Base-by-base conservation (phyloP, 2,888 invertebrate species). In the Muschampia plurimacula region DNA sequence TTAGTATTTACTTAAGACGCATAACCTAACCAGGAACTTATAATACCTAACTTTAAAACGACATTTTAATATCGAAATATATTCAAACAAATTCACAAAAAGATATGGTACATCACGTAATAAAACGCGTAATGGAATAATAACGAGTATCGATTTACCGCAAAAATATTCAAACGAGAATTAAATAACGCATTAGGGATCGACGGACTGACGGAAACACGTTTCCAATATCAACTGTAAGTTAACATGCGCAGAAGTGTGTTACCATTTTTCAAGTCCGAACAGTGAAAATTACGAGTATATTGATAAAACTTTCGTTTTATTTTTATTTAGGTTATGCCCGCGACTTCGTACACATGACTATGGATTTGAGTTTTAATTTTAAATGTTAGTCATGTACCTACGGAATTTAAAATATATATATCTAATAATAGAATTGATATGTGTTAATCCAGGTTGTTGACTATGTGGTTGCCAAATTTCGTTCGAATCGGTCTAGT, bases 151-250 rank as follows among this genome's bases (percentile, higher is more conserved):
- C 49, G 69, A 68, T 68, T 13, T 13, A n/a, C 69, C 62, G 62
- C 67, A 28, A 67, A 67, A 52, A 62, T 67, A 65, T 52, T 62
- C 62, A 55, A 28, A 59, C 72, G 72, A 67, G 62, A 60, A 62
- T 67, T 55, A 72, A 72, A 72, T 72, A 72, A 63, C 72, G 62
- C 72, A 72, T 72, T 72, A 72, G 72, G 71, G 72, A 67, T 62
- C 72, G 62, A 62, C 72, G 52, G 67, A 41, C 62, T 72, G 72
- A 67, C 67, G 52, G 52, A 41, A 60, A 67, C 59, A 32, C 44
- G 62, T 63, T 72, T 72, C 49, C 67, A 72, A 72, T 72, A 67
- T 72, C 66, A 13, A 52, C 67, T 49, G 39, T 55, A 55, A 55
- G 22, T 28, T 28, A 55, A 28, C 28, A 55, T 55, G 55, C 55